Evolutionary conservation across 1,140 invertebrate genomes (phyloP), one percentile per base, ranked within the genome.

Genomic region (Drosophila ogumai): DNA sequence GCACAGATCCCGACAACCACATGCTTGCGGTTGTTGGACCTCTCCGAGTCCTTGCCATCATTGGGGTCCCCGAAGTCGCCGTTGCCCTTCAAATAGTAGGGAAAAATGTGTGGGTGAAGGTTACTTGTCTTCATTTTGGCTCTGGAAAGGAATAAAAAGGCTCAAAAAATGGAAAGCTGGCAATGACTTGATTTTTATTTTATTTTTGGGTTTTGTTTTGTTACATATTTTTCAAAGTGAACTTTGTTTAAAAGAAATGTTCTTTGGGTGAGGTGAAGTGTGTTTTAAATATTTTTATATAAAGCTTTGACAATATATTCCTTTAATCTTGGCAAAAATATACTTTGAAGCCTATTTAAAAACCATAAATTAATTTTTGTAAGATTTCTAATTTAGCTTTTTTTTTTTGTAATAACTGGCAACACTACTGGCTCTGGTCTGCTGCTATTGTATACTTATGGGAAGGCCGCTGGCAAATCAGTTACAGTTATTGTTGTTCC

Each of bases 1-100:
- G 99, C 98, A 94, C 99, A 99, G 67, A 99, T 96, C 55, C 98
- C 98, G 75, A 99, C 98, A 85, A 98, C 94, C 54, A 99, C 98
- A 86, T 98, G 91, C 52, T 92, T 92, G 10, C 81, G 84, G 17
- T 81, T 84, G 76, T 76, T 84, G 19, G 92, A 82, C 25, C 81
- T 93, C 64, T 94, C 94, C 47, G 93, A 94, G 74, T 94, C 94
- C 92, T 94, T 91, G 4, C 93, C 93, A 82, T 96, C 95, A 92
- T 93, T 94, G 61, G 92, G 93, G 60, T 95, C 91, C 25, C 93
- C 87, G 91, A 95, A 47, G 7, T 96, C 95, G 93, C 96, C 94
- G 91, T 96, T 96, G 36, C 95, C 95, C 96, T 96, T 86, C 28
- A 50, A 32, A 50, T 12, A 22, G 32, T 54, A 54, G 15, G 79